Conservation (phyloP, 2,113 vertebrate genomes). For the Apaloderma vittatum region DNA sequence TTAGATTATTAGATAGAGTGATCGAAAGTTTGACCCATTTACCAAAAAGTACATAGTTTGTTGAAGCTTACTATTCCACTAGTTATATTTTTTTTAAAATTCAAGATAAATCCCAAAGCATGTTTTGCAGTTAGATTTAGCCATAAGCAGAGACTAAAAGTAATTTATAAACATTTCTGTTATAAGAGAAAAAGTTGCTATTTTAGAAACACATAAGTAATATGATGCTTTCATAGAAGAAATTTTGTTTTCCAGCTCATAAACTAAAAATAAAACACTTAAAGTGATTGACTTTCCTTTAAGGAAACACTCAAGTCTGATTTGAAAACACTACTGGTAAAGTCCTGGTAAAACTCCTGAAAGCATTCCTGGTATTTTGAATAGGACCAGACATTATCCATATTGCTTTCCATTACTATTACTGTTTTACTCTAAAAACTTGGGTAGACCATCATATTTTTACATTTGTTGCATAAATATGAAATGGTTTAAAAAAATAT, state of each 20-base stretch:
- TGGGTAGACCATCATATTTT: not conserved
- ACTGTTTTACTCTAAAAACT: not conserved
- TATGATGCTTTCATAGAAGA: not conserved
- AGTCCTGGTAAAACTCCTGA: constrained; percentile 1
- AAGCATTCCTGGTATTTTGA: constrained; percentile 10
- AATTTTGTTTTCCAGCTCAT: constrained; percentile 18
- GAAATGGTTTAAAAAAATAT: not conserved
- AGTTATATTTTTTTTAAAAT: not conserved
- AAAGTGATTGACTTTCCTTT: constrained; percentile 18
- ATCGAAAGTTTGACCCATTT: constrained; percentile 25
- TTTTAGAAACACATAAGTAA: constrained; percentile 32
- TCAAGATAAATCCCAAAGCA: not conserved
- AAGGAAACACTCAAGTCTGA: not conserved
- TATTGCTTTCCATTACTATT: not conserved
- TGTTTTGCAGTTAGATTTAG: not conserved
- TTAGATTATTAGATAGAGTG: not conserved
- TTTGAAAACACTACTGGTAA: not conserved
- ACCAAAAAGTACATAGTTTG: not conserved
- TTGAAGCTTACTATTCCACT: not conserved
- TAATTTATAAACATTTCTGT: constrained; percentile 22
- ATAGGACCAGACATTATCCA: not conserved
- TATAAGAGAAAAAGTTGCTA: not conserved
- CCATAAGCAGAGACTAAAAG: not conserved
- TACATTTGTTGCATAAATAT: not conserved
- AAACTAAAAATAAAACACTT: constrained; percentile 42